Evolutionary conservation across 2,888 invertebrate species (phyloP), one percentile per base, ranked within the genome.

Genomic region (Volucella bombylans): DNA sequence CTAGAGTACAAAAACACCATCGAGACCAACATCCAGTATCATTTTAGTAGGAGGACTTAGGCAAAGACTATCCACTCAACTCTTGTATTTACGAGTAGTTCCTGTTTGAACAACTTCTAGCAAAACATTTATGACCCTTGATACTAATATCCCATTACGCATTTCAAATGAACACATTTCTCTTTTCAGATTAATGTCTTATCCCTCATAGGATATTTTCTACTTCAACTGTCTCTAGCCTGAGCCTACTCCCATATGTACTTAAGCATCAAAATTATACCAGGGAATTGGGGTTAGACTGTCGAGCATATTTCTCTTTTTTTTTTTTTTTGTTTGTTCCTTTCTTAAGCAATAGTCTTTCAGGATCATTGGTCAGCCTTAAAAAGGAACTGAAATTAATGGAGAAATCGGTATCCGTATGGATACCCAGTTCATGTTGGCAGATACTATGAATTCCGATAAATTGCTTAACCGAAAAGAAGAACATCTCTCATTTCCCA

Each of bases 291-390:
- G 67, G 61, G 23, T 45, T 14, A 14, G 31, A 10, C 45, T 57
- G 18, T 39, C 1, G 12, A 57, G 39, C 64, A 49, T 3, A 65
- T 52, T 73, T 11, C 50, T 41, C 41, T 2, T 18, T 54, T 52
- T 64, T 2, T 18, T 54, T 52, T 64, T 47, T 23, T 31, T 31
- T 31, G 31, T 31, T 31, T 31, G 31, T 31, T 31, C 31, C 31
- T 31, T 31, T 31, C 6, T 23, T 23, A 59, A 59, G 23, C n/a
- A n/a, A 62, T 15, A 59, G 59, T 65, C 49, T 57, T 73, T 72
- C 72, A 72, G 55, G 72, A 68, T 78, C 68, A 78, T 71, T 82
- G 78, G 62, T 68, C 82, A 73, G 41, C 50, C 61, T 64, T 54
- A 14, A 55, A 18, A 38, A 52, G 43, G 41, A 31, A 6, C 6